Evolutionary conservation across 2,797 vertebrate species (phyloP).

Genomic region (Aselliscus stoliczkanus): DNA sequence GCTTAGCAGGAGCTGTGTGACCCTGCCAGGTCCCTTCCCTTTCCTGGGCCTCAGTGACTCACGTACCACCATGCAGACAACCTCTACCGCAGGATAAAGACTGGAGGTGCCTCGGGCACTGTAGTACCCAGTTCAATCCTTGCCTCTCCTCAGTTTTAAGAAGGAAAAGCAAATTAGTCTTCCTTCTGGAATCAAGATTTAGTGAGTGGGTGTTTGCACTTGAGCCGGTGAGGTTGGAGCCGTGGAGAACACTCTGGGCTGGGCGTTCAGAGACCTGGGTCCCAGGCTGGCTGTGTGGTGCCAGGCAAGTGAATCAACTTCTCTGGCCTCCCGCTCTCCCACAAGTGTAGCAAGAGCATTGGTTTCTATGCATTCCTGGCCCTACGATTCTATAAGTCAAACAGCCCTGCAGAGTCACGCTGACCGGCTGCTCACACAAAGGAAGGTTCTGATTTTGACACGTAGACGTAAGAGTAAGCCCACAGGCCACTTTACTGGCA

Average conservation of each 20-base stretch:
- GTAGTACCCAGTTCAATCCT: not conserved
- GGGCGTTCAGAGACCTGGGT: not conserved
- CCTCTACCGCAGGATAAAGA: not conserved
- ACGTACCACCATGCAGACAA: not conserved
- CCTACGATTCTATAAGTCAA: not conserved
- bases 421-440: not conserved
- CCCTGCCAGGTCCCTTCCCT: not conserved
- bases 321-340: not conserved
- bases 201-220: accelerated
- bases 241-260: not conserved
- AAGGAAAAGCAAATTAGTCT: not conserved
- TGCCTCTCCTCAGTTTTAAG: not conserved
- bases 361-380: too few relatives aligned
- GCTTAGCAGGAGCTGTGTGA: not conserved
- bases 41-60: not conserved
- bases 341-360: accelerated
- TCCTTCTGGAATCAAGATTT: not conserved
- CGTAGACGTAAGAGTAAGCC: not conserved
- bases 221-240: not conserved
- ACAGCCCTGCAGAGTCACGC: not conserved
- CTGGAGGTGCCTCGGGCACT: accelerated
- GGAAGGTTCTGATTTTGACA: not conserved
- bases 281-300: not conserved
- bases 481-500: accelerated
- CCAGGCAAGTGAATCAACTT: not conserved